Evolutionary conservation across 2,113 vertebrate genomes (phyloP), one percentile per base, ranked within the genome.

Genomic region (Talpa occidentalis): DNA sequence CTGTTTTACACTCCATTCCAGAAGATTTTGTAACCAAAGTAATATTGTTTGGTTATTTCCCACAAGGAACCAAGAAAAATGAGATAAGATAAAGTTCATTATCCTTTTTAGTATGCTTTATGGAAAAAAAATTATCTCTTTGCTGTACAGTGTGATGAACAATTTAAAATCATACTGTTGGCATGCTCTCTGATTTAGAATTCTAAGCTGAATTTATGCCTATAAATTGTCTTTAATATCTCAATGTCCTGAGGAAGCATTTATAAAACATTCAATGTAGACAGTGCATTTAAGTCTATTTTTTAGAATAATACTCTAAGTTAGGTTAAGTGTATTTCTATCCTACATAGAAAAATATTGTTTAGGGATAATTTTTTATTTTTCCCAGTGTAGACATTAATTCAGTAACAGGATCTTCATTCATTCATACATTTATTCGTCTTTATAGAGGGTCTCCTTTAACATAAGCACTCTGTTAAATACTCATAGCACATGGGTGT

Each of bases 181-280:
- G 73, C 56, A 82, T 89, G 54, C 60, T 91, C 83, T 91, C 79
- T 91, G 69, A 82, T 85, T 97, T 94, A 87, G 59, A 88, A 94
- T 94, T 89, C 52, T 77, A 89, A 52, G 60, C n/a, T 54, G 37
- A 93, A 69, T 64, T 82, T 3, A 49, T 79, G 49, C 35, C 79
- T 96, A 74, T 89, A 95, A 83, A 92, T 74, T 86, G 8, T 40
- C 49, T 86, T 93, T 94, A 82, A 93, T 91, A 94, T 91, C 69
- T 66, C 83, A 94, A 95, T 95, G 10, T 56, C 44, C 88, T 88
- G 40, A 73, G 28, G 21, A 82, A 93, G 37, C 42, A 69, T 86
- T 94, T 96, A 22, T 89, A 87, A 82, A 91, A 52, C 47, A 86
- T 74, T 96, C 64, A 62, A 30, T 89, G 89, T 91, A 87, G 19